Evolutionary conservation across 2,113 vertebrate genomes (phyloP), one percentile per base, ranked within the genome.

Genomic region (Caranx ignobilis): DNA sequence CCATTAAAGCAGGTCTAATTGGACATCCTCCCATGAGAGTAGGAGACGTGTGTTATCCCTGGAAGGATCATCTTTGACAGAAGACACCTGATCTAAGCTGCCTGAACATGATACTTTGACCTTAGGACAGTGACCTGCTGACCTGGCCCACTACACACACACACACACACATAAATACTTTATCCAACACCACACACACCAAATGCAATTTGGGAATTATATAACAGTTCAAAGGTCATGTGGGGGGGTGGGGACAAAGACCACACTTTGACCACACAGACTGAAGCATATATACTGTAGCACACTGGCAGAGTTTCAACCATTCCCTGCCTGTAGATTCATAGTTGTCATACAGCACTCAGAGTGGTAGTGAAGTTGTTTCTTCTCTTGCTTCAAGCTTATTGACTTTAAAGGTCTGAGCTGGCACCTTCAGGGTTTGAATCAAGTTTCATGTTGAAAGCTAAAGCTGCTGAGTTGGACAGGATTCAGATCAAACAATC

Each of bases 91-190:
- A 84, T 66, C 63, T 41, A 35, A 4, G 62, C 16, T 6, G 12
- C 9, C 31, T 54, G 6, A 84, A 82, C 54, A 62, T 26, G 50
- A 81, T 84, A 73, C 67, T 75, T 70, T 77, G 68, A 82, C 82
- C 57, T 52, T 5, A 34, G 54, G 11, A 21, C 3, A 6, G 10
- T 62, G 73, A 77, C 66, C 77, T 47, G 35, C 71, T 78, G 66
- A 71, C 59, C 32, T 43, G 0, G 64, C 13, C 18, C 11, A 3
- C 21, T 8, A 11, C 32, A 21, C 21, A 60, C 35, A 39, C 18
- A 13, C 1, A 11, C 3, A 21, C 11, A 54, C n/a, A 11, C n/a
- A 37, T 3, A 37, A 5, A 37, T 37, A 37, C 8, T 5, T 26
- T 26, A 26, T 26, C 26, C 26, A 26, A 26, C 26, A 26, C 26